Conservation (phyloP, 2,888 invertebrate species). For the Yponomeuta cagnagella region DNA sequence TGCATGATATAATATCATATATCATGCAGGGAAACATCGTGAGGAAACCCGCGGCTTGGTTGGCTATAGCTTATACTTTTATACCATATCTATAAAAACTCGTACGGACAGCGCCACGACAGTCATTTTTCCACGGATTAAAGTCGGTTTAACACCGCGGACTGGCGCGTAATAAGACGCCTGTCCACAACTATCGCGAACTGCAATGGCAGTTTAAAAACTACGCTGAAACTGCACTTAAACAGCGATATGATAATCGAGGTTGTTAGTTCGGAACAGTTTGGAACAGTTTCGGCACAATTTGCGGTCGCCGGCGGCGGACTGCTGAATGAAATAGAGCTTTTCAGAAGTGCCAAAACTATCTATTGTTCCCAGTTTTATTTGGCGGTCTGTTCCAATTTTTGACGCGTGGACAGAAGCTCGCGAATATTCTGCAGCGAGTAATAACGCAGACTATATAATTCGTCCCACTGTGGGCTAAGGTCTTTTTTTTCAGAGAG, state of each 20-base stretch:
- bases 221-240: neutral
- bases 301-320: neutral
- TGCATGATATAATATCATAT: too few species aligned
- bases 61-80: too few species aligned
- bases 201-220: neutral
- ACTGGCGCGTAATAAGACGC: neutral
- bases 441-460: too few species aligned
- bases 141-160: too few species aligned
- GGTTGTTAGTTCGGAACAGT: neutral
- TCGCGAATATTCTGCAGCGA: neutral
- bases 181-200: neutral
- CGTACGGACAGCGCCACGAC: too few species aligned
- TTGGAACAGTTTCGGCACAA: neutral
- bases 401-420: neutral
- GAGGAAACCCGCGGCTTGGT: too few species aligned
- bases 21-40: too few species aligned
- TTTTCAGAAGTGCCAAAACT: neutral
- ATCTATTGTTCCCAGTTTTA: neutral
- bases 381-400: neutral
- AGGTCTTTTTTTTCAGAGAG: too few species aligned
- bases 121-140: too few species aligned
- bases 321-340: neutral
- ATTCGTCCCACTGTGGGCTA: too few species aligned
- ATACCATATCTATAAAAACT: too few species aligned
- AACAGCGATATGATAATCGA: constrained; percentile 1